Conservation (phyloP, 2,888 invertebrate species). For the Sepioteuthis lessoniana region DNA sequence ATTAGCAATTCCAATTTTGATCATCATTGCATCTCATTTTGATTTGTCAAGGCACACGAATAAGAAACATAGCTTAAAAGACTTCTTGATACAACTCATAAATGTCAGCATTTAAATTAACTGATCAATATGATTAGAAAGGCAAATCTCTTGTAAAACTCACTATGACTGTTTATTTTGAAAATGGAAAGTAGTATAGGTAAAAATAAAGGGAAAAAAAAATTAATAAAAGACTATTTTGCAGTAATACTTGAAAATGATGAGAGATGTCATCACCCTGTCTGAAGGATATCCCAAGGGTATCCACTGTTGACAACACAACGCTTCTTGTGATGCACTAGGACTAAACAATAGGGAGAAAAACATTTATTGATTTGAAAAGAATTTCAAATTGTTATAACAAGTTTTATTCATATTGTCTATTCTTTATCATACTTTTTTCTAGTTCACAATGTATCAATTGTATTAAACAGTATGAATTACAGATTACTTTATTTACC, state of each 20-base stretch:
- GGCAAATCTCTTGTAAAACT: conserved; percentile 33
- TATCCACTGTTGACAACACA: neutral
- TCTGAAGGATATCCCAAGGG: conserved; percentile 6
- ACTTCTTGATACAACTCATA: neutral
- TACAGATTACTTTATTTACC: too few relatives aligned
- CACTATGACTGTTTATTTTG: conserved; percentile 1
- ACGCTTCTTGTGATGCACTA: neutral
- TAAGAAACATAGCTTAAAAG: neutral
- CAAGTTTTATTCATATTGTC: too few relatives aligned
- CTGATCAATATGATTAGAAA: neutral
- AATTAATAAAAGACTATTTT: neutral
- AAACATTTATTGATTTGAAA: too few relatives aligned
- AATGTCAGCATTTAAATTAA: neutral
- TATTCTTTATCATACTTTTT: too few relatives aligned
- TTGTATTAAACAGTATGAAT: too few relatives aligned
- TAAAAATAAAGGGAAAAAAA: neutral
- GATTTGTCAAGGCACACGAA: neutral
- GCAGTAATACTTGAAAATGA: neutral
- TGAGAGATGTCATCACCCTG: neutral
- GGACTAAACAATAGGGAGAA: neutral
- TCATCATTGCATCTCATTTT: neutral
- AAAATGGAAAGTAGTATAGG: neutral
- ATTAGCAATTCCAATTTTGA: neutral
- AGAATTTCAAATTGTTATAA: too few relatives aligned
- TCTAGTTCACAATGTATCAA: too few relatives aligned